phyloP scores from a whole-genome alignment of 2,888 invertebrate species.

The Sarcophaga carnaria region DNA sequence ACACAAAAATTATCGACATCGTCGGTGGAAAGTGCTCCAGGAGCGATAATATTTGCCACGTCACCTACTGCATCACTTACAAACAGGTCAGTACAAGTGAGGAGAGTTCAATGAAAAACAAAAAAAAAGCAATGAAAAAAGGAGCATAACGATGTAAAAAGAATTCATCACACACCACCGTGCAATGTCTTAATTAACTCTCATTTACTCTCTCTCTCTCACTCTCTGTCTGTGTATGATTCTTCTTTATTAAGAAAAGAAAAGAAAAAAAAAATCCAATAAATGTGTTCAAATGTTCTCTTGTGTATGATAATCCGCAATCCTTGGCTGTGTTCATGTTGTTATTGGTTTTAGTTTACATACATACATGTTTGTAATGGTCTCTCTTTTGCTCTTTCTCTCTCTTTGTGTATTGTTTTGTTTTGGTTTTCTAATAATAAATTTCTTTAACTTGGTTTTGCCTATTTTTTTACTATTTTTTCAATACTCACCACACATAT shows the following conservation, averaged over 20 bases:
- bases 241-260: no score
- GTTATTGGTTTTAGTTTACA: no score
- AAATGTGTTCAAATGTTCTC: neutral
- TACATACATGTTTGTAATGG: no score
- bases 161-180: conserved; percentile 23
- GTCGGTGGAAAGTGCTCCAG: conserved; percentile 71
- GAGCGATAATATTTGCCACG: conserved; percentile 73
- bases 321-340: no score
- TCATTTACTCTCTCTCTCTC: conserved; percentile 10
- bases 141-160: conserved; percentile 7
- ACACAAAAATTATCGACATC: conserved; percentile 54
- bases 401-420: neutral
- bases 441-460: neutral
- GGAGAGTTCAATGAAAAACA: conserved; percentile 35
- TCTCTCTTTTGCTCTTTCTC: no score
- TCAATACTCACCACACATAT: neutral
- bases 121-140: neutral
- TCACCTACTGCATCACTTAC: conserved; percentile 69
- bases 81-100: conserved; percentile 64
- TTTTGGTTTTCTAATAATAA: neutral
- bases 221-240: conserved; percentile 32
- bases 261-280: neutral
- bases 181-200: conserved; percentile 19
- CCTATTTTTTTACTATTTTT: no score
- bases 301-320: no score